Evolutionary conservation across 2,888 invertebrate genomes (phyloP).

Genomic region (Drosophila macrospina): DNA sequence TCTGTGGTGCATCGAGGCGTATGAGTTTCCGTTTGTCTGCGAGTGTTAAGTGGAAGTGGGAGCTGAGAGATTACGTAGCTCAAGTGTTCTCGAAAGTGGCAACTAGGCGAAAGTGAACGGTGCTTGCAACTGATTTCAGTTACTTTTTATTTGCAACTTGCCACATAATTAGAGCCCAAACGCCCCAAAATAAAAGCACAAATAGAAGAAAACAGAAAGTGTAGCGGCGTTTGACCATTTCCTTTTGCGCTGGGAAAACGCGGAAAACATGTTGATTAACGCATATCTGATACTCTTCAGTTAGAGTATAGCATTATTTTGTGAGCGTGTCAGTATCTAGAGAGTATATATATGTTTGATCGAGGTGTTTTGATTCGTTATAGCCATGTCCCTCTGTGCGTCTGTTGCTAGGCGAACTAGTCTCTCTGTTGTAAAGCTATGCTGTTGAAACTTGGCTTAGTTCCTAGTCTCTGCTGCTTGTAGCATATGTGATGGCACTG

Average conservation of each 20-base stretch:
- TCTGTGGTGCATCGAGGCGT: slow-evolving; percentile 75
- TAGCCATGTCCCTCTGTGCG: too few species aligned
- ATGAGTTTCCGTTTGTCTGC: slow-evolving; percentile 73
- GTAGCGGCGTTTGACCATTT: slow-evolving; percentile 1
- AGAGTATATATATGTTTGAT: too few species aligned
- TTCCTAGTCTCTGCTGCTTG: too few species aligned
- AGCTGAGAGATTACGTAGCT: slow-evolving; percentile 20
- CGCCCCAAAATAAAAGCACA: slow-evolving; percentile 45
- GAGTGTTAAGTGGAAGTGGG: slow-evolving; percentile 23
- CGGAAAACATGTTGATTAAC: slow-evolving; percentile 63
- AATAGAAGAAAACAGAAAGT: slow-evolving; percentile 14
- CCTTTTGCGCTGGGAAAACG: slow-evolving; percentile 24
- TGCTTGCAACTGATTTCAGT: slow-evolving; percentile 35
- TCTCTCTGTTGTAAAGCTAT: too few species aligned
- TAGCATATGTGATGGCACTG: too few species aligned
- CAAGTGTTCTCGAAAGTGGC: slow-evolving; percentile 28
- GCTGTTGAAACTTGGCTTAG: too few species aligned
- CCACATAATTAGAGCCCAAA: slow-evolving; percentile 35
- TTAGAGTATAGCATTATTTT: background rate
- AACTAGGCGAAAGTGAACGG: slow-evolving; percentile 20
- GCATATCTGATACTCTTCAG: slow-evolving; percentile 39
- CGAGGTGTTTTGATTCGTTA: too few species aligned
- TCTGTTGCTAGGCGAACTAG: too few species aligned
- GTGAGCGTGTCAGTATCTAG: too few species aligned
- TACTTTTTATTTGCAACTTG: slow-evolving; percentile 36